phyloP scores from a whole-genome alignment of 2,113 vertebrate genomes.

The Semicossyphus pulcher region DNA sequence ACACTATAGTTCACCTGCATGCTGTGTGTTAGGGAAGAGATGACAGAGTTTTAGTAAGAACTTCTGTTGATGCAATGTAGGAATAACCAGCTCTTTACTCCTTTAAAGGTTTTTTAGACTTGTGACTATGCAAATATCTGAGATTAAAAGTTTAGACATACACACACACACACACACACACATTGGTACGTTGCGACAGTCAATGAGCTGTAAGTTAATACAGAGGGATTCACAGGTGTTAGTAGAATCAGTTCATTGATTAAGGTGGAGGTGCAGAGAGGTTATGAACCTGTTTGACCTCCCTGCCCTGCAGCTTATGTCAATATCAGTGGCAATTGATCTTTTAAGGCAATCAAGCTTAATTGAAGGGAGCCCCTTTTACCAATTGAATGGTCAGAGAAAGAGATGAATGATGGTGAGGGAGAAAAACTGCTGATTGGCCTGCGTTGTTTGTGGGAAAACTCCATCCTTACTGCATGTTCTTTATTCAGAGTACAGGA shows the following conservation, averaged over 20 bases:
- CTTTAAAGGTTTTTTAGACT: too few species aligned
- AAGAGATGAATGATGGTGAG: constrained; percentile 20
- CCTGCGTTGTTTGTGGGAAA: neutral
- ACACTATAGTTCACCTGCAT: too few species aligned
- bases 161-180: constrained; percentile 16
- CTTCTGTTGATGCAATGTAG: neutral
- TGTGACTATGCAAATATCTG: constrained; percentile 57
- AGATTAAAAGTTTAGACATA: constrained; percentile 18
- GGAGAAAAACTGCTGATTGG: neutral
- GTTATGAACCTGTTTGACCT: constrained; percentile 53
- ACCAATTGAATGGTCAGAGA: constrained; percentile 26
- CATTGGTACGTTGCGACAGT: neutral
- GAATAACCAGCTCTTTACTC: constrained; percentile 35
- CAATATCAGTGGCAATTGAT: constrained; percentile 64
- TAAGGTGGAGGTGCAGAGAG: constrained; percentile 11
- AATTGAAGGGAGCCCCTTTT: constrained; percentile 28
- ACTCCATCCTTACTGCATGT: neutral
- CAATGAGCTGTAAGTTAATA: constrained; percentile 11
- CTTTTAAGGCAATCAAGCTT: constrained; percentile 28
- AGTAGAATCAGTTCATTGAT: constrained; percentile 48
- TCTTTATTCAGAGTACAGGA: neutral
- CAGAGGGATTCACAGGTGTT: constrained; percentile 16
- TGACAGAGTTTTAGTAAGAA: neutral
- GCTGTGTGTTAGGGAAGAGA: too few species aligned
- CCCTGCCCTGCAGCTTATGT: neutral